phyloP scores from a whole-genome alignment of 2,888 invertebrate genomes.

The Pinctada fucata region DNA sequence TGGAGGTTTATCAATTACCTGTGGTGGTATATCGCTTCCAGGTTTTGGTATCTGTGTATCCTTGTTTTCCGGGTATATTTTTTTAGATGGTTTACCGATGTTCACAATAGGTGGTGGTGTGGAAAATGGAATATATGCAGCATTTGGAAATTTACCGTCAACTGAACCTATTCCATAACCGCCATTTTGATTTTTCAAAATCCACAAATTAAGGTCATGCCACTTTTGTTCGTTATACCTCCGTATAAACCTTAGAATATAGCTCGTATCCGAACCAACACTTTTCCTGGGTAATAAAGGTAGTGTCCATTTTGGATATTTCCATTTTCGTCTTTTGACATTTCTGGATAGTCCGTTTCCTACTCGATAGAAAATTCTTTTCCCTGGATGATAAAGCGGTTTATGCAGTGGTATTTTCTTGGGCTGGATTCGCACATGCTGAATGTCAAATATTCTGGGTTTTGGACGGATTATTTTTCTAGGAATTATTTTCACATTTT shows the following conservation, averaged over 20 bases:
- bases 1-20: background rate
- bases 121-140: background rate
- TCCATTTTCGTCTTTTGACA: background rate
- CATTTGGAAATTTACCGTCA: background rate
- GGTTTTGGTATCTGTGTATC: background rate
- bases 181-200: conserved; percentile 14
- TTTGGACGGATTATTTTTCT: background rate
- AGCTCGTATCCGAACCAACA: background rate
- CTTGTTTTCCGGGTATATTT: background rate
- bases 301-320: background rate
- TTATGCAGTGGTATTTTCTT: background rate
- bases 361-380: background rate
- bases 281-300: background rate
- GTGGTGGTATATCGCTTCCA: background rate
- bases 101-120: background rate
- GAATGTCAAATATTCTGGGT: background rate
- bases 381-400: background rate
- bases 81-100: background rate
- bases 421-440: background rate
- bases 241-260: background rate
- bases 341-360: background rate
- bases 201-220: conserved; percentile 14
- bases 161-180: background rate
- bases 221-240: background rate
- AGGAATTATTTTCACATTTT: background rate